Evolutionary conservation across 2,888 invertebrate genomes (phyloP).

Genomic region (Pandemis corylana): DNA sequence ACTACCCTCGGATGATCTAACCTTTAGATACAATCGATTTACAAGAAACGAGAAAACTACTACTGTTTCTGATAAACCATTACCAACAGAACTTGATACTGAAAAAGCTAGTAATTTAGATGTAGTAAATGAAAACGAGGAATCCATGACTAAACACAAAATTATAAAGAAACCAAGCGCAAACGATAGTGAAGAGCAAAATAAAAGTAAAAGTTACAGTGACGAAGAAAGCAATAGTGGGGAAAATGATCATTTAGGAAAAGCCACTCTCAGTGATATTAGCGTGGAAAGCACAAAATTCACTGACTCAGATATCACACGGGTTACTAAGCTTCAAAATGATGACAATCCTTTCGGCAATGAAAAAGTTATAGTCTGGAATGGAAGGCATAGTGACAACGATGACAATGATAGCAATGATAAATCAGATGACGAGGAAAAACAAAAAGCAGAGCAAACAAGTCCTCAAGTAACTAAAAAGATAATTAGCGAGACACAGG

Average conservation of each 20-base stretch:
- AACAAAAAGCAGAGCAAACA: not conserved
- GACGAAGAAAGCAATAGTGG: not conserved
- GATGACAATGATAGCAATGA: not conserved
- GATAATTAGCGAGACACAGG: not conserved
- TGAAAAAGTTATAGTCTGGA: constrained; percentile 17
- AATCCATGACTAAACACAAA: not conserved
- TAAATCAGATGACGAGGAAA: not conserved
- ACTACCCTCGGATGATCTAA: not conserved
- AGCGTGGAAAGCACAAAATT: constrained; percentile 6
- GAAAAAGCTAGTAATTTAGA: not conserved
- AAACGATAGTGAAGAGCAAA: not conserved
- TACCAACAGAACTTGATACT: not conserved
- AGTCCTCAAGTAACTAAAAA: too few relatives aligned
- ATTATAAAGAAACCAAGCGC: constrained; percentile 1
- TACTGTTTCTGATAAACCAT: not conserved
- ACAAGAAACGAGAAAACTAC: constrained; percentile 1
- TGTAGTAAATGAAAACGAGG: not conserved
- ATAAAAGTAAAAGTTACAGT: not conserved
- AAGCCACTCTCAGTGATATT: constrained; percentile 1
- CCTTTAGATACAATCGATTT: constrained; percentile 25
- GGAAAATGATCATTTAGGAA: not conserved
- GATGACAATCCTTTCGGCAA: not conserved
- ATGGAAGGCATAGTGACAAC: not conserved
- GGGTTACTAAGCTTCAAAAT: not conserved
- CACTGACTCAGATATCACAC: not conserved